phyloP scores from a whole-genome alignment of 2,113 vertebrate genomes.

The Nicator chloris region DNA sequence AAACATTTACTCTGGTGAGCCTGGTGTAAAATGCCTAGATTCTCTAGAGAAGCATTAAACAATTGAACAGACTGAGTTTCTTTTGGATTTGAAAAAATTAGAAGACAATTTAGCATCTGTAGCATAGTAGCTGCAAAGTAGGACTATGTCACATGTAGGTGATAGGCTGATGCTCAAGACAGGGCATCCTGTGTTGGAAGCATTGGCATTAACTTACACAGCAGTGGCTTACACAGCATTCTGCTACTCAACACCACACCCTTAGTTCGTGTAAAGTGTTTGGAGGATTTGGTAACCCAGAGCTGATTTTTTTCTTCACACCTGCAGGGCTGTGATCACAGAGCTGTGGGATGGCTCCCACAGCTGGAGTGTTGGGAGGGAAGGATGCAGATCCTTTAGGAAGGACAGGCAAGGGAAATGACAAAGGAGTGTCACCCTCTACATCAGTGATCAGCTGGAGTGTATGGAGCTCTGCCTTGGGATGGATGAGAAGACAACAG shows the following conservation, averaged over 20 bases:
- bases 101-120: neutral
- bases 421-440: no score
- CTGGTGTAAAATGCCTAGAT: neutral
- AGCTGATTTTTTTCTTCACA: neutral
- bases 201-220: neutral
- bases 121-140: neutral
- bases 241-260: neutral
- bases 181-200: neutral
- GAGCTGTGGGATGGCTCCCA: neutral
- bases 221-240: neutral
- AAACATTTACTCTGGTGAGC: neutral
- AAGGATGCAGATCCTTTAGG: neutral
- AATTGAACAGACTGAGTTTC: neutral
- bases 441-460: neutral
- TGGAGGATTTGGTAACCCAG: neutral
- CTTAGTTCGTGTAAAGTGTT: neutral
- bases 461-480: neutral
- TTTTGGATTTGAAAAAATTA: neutral
- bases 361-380: neutral
- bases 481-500: neutral
- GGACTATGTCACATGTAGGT: neutral
- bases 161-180: neutral
- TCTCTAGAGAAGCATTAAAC: neutral
- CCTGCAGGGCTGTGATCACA: neutral
- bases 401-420: neutral